phyloP scores from a whole-genome alignment of 2,113 vertebrate genomes.

The Halcyon senegalensis region DNA sequence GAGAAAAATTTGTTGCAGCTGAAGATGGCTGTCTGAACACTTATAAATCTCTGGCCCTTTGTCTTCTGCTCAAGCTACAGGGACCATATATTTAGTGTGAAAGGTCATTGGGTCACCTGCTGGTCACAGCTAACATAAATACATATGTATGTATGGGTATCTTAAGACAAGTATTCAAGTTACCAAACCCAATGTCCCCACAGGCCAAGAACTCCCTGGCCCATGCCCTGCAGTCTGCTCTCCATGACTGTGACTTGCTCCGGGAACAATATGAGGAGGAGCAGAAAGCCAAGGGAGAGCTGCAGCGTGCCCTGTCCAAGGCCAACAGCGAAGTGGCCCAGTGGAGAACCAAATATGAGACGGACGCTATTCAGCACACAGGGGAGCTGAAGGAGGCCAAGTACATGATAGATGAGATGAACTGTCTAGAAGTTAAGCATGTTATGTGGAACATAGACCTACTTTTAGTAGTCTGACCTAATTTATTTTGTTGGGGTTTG shows the following conservation, averaged over 20 bases:
- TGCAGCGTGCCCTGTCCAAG: too few species aligned
- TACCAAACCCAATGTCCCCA: too few species aligned
- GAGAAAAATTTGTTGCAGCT: not conserved
- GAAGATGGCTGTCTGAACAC: not conserved
- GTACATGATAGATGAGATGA: conserved; percentile 49
- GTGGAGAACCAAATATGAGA: too few species aligned
- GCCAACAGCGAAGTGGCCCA: too few species aligned
- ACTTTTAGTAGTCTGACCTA: not conserved
- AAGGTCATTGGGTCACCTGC: not conserved
- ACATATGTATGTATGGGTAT: too few species aligned
- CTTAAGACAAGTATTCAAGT: too few species aligned
- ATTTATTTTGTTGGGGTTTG: not conserved
- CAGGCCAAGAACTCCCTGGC: conserved; percentile 83
- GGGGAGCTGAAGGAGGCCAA: conserved; percentile 90
- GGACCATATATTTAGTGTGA: not conserved
- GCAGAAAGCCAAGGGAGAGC: too few species aligned
- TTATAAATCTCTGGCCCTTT: not conserved
- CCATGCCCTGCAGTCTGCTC: conserved; percentile 78
- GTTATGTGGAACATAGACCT: not conserved
- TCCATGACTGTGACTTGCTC: too few species aligned
- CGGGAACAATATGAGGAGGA: too few species aligned
- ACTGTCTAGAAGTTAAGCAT: not conserved
- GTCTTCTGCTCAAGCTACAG: not conserved
- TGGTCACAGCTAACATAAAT: not conserved
- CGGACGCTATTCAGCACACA: conserved; percentile 32